These are phyloP conservation scores for Himalopsyche phryganea DNA, from an alignment of 1,140 invertebrate genomes.

Conservation along the genomic window DNA sequence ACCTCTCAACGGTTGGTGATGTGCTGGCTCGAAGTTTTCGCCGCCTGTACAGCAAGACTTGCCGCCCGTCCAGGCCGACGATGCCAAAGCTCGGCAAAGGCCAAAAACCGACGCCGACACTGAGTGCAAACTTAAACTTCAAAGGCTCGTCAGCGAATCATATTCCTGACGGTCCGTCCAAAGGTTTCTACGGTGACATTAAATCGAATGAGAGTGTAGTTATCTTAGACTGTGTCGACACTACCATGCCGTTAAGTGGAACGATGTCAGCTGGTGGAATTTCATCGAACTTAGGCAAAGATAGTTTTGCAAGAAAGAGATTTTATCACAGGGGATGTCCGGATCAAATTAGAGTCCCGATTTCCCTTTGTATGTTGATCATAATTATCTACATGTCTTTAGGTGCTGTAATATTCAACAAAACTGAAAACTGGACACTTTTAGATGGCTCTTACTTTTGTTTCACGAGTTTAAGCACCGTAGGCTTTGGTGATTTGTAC, in stretches of 20 bases:
- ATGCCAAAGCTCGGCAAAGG: slow-evolving; percentile 10
- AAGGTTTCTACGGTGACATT: slow-evolving; percentile 25
- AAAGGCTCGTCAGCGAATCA: slow-evolving; percentile 17
- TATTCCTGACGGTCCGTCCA: slow-evolving; percentile 20
- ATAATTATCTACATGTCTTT: slow-evolving; percentile 86
- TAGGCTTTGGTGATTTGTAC: slow-evolving; percentile 83
- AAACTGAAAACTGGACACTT: slow-evolving; percentile 84
- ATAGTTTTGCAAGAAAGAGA: slow-evolving; percentile 39
- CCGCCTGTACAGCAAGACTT: slow-evolving; percentile 53
- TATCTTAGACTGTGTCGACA: slow-evolving; percentile 28
- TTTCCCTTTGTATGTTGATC: slow-evolving; percentile 84
- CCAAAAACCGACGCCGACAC: slow-evolving; percentile 15
- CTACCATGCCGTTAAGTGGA: slow-evolving; percentile 17
- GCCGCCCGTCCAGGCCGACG: slow-evolving; percentile 36
- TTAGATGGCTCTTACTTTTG: slow-evolving; percentile 93
- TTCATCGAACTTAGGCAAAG: slow-evolving; percentile 42
- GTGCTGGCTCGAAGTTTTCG: slow-evolving; percentile 62
- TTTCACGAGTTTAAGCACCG: slow-evolving; percentile 86
- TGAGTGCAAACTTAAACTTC: slow-evolving; percentile 22
- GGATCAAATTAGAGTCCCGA: slow-evolving; percentile 68
- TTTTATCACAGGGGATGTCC: slow-evolving; percentile 50
- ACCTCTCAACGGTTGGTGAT: slow-evolving; percentile 81
- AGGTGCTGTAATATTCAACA: slow-evolving; percentile 88
- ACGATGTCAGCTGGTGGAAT: slow-evolving; percentile 16
- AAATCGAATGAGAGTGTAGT: slow-evolving; percentile 28